A percentile compares a stretch with the other conserved stretches of the same genome.
Evolutionary conservation across 2,113 vertebrate genomes (phyloP).

Genomic region (Rhegmatorhina hoffmannsi): DNA sequence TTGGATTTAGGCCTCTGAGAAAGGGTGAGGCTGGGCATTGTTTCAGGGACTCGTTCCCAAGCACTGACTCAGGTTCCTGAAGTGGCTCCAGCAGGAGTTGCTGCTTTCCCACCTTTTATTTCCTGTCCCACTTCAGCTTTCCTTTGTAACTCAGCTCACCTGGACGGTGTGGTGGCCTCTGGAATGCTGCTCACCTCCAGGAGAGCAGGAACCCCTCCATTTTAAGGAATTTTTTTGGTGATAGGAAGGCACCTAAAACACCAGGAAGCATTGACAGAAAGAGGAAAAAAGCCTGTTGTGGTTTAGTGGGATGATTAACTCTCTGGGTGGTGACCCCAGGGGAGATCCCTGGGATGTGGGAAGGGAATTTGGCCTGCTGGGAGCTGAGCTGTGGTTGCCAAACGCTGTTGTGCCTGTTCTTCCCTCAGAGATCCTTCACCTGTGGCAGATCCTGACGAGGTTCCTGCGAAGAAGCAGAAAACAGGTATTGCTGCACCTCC

Average conservation of each 20-base stretch:
- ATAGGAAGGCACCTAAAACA: accelerated
- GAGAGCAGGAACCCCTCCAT: not conserved
- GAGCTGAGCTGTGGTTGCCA: not conserved
- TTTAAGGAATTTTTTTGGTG: not conserved
- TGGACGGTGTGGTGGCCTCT: not conserved
- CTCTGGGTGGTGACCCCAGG: not conserved
- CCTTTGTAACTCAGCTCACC: not conserved
- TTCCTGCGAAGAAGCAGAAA: constrained; percentile 54
- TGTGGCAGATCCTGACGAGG: constrained; percentile 52
- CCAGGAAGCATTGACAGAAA: accelerated
- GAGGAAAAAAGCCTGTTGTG: no score
- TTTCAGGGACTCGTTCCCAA: not conserved
- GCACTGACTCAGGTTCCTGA: not conserved
- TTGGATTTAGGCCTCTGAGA: not conserved
- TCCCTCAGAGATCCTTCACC: constrained; percentile 36
- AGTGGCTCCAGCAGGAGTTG: no score
- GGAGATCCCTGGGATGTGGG: not conserved
- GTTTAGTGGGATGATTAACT: not conserved
- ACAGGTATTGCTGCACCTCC: constrained; percentile 59
- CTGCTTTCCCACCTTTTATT: not conserved
- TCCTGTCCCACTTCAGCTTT: not conserved
- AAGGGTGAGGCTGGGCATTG: not conserved
- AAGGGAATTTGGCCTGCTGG: not conserved
- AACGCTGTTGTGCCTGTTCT: not conserved
- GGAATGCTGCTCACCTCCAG: not conserved